Base-by-base conservation (phyloP, 2,888 invertebrate genomes). In the Gymnoscelis rufifasciata region DNA sequence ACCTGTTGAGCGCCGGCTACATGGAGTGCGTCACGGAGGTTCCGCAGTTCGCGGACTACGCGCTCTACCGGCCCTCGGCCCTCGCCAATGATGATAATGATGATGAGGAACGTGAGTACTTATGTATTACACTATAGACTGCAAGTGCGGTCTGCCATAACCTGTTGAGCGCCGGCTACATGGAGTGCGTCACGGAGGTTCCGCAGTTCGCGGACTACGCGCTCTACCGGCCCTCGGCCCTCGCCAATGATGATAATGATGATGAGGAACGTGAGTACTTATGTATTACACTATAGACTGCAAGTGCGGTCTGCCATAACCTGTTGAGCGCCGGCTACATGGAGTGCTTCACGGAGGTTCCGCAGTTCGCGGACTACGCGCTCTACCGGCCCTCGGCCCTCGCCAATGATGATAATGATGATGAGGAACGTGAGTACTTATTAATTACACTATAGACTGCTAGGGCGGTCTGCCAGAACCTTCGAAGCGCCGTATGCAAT, bases 101-200 rank as follows among this genome's bases (percentile, higher is more conserved):
- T 15, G 52, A 51, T 24, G 52, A 44, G 26, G 47, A 50, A 19
- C 33, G 50, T 51, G 36, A 43, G 43, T 41, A 13, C 0, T 30
- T 10, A 8, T 1, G n/a, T n/a, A n/a, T n/a, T n/a, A n/a, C n/a
- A n/a, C n/a, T n/a, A n/a, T n/a, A n/a, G n/a, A n/a, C n/a, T n/a
- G 96, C 95, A 1, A 89, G 90, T 7, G 91, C 92, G 12, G 90
- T 96, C 50, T 95, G 95, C 39, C 95, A 95, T 74, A 93, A 93
- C 11, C 83, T 96, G 27, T 71, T 96, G 10, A 93, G 93, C 69
- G 93, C 93, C 1, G 93, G 93, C 11, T 93, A 93, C 62, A 90
- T 96, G 63, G 94, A 94, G 67, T 89, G 91, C 46, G 78, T 91
- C 47, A 79, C 88, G 1, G 92, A 93, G 54, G 79, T 90, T 35